phyloP scores from a whole-genome alignment of 2,797 vertebrate genomes.

The Masticophis lateralis region DNA sequence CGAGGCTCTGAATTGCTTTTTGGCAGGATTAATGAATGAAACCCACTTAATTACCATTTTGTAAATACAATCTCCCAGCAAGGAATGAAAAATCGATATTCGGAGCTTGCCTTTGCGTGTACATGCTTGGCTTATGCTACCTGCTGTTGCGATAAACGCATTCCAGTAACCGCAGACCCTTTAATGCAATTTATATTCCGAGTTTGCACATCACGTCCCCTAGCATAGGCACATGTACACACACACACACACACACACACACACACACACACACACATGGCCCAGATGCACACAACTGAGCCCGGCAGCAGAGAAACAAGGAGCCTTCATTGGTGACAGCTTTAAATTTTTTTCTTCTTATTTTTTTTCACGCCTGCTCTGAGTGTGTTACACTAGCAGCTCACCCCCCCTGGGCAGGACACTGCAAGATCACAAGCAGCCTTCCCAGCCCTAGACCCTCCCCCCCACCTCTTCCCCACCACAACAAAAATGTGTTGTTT shows the following conservation, averaged over 20 bases:
- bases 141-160: constrained; percentile 20
- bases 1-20: constrained; percentile 31
- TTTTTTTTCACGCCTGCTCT: constrained; percentile 16
- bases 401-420: neutral
- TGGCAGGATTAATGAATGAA: constrained; percentile 25
- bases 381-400: neutral
- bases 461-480: neutral
- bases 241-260: neutral
- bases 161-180: constrained; percentile 30
- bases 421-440: neutral
- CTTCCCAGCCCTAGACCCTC: neutral
- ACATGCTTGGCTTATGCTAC: constrained; percentile 46
- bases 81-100: constrained; percentile 54
- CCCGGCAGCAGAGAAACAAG: constrained; percentile 38
- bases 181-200: constrained; percentile 40
- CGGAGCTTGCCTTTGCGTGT: constrained; percentile 41
- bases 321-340: constrained; percentile 33
- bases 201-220: constrained; percentile 37
- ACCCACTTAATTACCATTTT: constrained; percentile 60
- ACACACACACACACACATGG: neutral
- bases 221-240: neutral
- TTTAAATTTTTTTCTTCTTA: neutral
- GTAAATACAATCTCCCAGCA: constrained; percentile 60
- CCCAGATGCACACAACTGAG: neutral
- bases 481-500: neutral